These are phyloP conservation scores for Nomada hirtipes DNA, from an alignment of 2,888 invertebrate species.

Conservation along the genomic window DNA sequence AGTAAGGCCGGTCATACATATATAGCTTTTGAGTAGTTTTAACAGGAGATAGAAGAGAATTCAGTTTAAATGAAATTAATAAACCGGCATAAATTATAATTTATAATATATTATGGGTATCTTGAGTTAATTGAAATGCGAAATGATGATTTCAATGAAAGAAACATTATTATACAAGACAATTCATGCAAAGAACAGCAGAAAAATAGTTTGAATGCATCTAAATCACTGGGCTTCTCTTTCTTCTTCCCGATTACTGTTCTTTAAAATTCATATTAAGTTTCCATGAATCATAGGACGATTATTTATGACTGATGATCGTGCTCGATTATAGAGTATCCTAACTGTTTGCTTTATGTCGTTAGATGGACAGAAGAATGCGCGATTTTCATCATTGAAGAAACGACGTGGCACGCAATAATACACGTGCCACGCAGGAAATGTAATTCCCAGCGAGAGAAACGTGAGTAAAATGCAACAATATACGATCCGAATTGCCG, in stretches of 20 bases:
- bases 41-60: neutral
- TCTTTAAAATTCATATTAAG: too few relatives aligned
- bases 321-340: neutral
- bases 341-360: neutral
- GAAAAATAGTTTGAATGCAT: too few relatives aligned
- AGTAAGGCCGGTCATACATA: neutral
- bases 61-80: neutral
- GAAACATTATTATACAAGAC: too few relatives aligned
- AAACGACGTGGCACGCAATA: neutral
- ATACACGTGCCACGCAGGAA: slow-evolving; percentile 37
- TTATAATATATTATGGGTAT: too few relatives aligned
- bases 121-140: too few relatives aligned
- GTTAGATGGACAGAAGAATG: neutral
- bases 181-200: too few relatives aligned
- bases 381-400: neutral
- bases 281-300: too few relatives aligned
- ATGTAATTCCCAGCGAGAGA: slow-evolving; percentile 42
- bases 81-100: neutral
- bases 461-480: slow-evolving; percentile 39
- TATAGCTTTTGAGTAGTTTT: neutral
- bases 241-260: neutral
- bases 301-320: too few relatives aligned
- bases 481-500: neutral
- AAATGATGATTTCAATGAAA: too few relatives aligned
- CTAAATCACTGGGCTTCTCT: neutral